Percentiles rank a stretch among this genome's conserved stretches.
phyloP scores from a whole-genome alignment of 2,113 vertebrate genomes.

The Girardinichthys multiradiatus region DNA sequence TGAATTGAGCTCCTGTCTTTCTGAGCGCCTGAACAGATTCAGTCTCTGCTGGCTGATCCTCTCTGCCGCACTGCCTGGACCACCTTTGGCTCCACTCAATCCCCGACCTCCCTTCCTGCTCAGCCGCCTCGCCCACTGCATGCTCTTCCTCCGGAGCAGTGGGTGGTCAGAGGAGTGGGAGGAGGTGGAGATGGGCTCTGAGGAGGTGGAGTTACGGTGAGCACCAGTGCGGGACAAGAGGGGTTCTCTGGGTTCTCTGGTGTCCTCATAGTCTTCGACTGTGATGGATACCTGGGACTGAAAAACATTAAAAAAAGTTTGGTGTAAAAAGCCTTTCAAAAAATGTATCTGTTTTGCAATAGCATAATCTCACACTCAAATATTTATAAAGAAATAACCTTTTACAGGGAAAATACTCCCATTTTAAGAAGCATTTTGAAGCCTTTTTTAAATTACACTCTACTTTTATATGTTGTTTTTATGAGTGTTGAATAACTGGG shows the following conservation, averaged over 20 bases:
- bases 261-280: slow-evolving; percentile 86
- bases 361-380: too few relatives aligned
- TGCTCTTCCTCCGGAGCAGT: slow-evolving; percentile 84
- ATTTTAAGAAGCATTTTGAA: too few relatives aligned
- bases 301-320: slow-evolving; percentile 8
- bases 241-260: slow-evolving; percentile 81
- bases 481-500: too few relatives aligned
- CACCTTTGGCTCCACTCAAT: slow-evolving; percentile 75
- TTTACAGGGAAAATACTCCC: too few relatives aligned
- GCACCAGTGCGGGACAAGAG: slow-evolving; percentile 73
- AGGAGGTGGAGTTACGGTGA: slow-evolving; percentile 84
- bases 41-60: slow-evolving; percentile 85
- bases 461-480: too few relatives aligned
- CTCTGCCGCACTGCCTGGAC: slow-evolving; percentile 78
- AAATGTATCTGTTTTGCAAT: too few relatives aligned
- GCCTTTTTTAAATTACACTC: too few relatives aligned
- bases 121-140: slow-evolving; percentile 85
- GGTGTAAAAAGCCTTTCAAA: background rate
- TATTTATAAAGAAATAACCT: too few relatives aligned
- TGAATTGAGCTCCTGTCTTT: slow-evolving; percentile 84
- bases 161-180: slow-evolving; percentile 83
- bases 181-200: slow-evolving; percentile 79
- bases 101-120: slow-evolving; percentile 82
- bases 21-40: slow-evolving; percentile 82
- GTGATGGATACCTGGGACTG: slow-evolving; percentile 87